phyloP scores from a whole-genome alignment of 2,888 invertebrate species.

The Scaeva pyrastri region DNA sequence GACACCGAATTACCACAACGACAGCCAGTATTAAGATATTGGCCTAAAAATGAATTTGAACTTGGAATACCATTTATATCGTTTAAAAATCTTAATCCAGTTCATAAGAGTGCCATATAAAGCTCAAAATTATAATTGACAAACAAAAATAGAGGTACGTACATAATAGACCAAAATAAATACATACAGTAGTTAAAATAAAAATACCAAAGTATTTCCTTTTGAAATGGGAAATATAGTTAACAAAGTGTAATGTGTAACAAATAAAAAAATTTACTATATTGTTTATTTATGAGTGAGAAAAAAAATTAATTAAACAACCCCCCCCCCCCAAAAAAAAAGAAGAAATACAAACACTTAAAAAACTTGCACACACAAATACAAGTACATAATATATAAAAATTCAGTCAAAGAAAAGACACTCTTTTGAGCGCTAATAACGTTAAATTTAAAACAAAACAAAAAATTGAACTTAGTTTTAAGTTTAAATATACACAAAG shows the following conservation, averaged over 20 bases:
- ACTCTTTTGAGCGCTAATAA: constrained; percentile 56
- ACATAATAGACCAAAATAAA: constrained; percentile 11
- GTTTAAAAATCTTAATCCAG: constrained; percentile 86
- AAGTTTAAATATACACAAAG: constrained; percentile 15
- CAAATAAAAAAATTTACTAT: not conserved
- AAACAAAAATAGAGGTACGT: not conserved
- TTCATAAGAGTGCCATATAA: constrained; percentile 79
- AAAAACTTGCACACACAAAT: constrained; percentile 17
- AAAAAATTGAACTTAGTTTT: constrained; percentile 24
- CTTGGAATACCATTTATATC: constrained; percentile 91
- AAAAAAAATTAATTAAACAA: constrained; percentile 19
- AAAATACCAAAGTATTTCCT: constrained; percentile 24
- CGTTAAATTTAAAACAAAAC: not conserved
- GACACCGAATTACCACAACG: constrained; percentile 90
- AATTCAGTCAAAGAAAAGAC: constrained; percentile 22
- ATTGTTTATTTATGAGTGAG: constrained; percentile 66
- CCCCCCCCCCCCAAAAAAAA: not conserved
- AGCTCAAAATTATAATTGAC: constrained; percentile 6
- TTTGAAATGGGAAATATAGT: not conserved
- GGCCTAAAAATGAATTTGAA: constrained; percentile 91
- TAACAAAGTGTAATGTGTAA: too few relatives aligned
- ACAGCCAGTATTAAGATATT: constrained; percentile 89
- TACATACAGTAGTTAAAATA: constrained; percentile 11
- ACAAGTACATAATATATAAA: not conserved
- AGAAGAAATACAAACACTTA: constrained; percentile 33